These are phyloP conservation scores for Leptinotarsa peninsularis DNA, from an alignment of 2,888 invertebrate species.

Conservation along the genomic window DNA sequence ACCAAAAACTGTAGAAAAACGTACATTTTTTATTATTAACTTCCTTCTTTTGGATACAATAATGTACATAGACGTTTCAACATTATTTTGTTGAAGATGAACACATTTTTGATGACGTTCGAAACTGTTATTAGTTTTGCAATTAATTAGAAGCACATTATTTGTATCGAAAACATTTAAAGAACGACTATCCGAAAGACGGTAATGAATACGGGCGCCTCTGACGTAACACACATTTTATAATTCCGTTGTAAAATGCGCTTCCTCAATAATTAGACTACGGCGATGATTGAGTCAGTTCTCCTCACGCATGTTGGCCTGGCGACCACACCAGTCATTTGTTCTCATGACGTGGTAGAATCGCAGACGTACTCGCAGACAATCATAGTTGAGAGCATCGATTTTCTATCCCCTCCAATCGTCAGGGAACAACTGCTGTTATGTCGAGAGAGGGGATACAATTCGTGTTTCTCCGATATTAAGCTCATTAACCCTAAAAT, in stretches of 20 bases:
- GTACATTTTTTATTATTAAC: too few species aligned
- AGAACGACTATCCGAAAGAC: not conserved
- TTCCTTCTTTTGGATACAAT: too few species aligned
- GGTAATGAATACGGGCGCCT: conserved; percentile 8
- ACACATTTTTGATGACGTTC: too few species aligned
- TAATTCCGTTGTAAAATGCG: conserved; percentile 56
- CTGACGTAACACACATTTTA: conserved; percentile 54
- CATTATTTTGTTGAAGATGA: too few species aligned
- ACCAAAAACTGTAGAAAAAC: too few species aligned
- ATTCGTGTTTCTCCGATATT: not conserved
- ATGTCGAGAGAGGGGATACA: conserved; percentile 29
- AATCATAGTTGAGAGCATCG: conserved; percentile 62
- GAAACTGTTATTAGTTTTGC: not conserved
- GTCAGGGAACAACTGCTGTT: conserved; percentile 30
- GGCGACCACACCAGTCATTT: conserved; percentile 43
- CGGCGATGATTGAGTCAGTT: conserved; percentile 59
- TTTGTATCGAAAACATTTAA: not conserved
- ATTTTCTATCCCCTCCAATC: conserved; percentile 66
- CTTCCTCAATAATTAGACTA: conserved; percentile 65
- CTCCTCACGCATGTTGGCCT: conserved; percentile 39
- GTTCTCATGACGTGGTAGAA: conserved; percentile 60
- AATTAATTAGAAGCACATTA: not conserved
- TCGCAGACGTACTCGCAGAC: conserved; percentile 61
- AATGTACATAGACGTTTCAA: too few species aligned
- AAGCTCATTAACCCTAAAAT: not conserved